Evolutionary conservation across 2,888 invertebrate genomes (phyloP), one percentile per base, ranked within the genome.

Genomic region (Atrina japonica): DNA sequence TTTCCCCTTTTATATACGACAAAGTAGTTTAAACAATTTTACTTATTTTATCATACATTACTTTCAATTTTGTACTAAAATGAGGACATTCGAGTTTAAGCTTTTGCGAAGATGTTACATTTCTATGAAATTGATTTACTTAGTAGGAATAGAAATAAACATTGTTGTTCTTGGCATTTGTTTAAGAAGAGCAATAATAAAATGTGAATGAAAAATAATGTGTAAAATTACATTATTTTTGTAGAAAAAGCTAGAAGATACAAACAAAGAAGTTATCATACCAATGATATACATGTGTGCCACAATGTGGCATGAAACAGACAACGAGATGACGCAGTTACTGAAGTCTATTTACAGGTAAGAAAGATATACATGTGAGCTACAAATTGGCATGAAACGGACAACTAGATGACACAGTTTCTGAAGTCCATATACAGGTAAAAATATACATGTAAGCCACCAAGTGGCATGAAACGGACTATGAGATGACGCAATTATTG

Each of bases 231-330:
- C 6, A 23, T 30, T n/a, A 16, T 53, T 18, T 16, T 18, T 14
- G 7, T 9, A 6, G 35, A 27, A 29, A 2, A 14, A 53, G 29
- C n/a, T n/a, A 40, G 56, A 56, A 1, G 56, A 56, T 5, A 56
- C 35, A 23, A 35, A 23, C n/a, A n/a, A 56, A 21, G 56, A 56
- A 11, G 56, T 45, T 75, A 75, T 73, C 25, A 80, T 79, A 3
- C 88, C 88, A 1, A 79, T 81, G 69, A 87, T 90, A 29, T 89
- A 89, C 79, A 83, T 86, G 63, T 90, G 90, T 67, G 90, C 89
- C 27, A 90, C 90, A 58, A 90, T 90, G 90, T 90, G 90, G 90
- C 90, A 90, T 66, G 90, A 90, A 71, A 87, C 84, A 0, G 83
- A 84, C 67, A 86, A 83, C 16, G 90, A 90, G 72, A 90, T 90